Percentiles rank a stretch among this genome's conserved stretches.
phyloP scores from a whole-genome alignment of 2,888 invertebrate genomes.

The Eupithecia centaureata region DNA sequence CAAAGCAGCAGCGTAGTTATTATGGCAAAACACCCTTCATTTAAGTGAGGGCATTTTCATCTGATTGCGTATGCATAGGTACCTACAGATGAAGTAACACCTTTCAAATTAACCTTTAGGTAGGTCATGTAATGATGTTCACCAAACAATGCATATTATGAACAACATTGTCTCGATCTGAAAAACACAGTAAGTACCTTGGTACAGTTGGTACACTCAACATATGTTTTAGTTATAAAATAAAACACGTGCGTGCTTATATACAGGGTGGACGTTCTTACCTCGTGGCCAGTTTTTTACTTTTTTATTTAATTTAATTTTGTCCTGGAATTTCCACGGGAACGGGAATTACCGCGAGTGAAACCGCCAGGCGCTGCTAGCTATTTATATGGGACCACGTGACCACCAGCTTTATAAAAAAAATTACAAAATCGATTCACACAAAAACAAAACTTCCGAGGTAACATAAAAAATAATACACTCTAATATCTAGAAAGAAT shows the following conservation, averaged over 20 bases:
- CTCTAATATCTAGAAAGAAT: no score
- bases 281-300: neutral
- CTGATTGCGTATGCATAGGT: no score
- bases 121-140: neutral
- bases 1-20: neutral
- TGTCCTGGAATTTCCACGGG: no score
- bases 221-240: slow-evolving; percentile 2
- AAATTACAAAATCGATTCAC: no score
- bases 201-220: neutral
- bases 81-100: neutral
- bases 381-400: no score
- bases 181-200: neutral
- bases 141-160: neutral
- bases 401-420: no score
- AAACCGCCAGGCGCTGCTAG: no score
- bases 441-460: no score
- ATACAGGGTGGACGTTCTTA: neutral
- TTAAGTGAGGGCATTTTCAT: no score
- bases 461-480: no score
- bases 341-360: no score
- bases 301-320: no score
- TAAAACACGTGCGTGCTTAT: neutral
- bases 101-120: neutral
- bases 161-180: neutral
- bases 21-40: neutral